Conservation (phyloP, 1,140 invertebrate species). For the Kradibia gibbosae region DNA sequence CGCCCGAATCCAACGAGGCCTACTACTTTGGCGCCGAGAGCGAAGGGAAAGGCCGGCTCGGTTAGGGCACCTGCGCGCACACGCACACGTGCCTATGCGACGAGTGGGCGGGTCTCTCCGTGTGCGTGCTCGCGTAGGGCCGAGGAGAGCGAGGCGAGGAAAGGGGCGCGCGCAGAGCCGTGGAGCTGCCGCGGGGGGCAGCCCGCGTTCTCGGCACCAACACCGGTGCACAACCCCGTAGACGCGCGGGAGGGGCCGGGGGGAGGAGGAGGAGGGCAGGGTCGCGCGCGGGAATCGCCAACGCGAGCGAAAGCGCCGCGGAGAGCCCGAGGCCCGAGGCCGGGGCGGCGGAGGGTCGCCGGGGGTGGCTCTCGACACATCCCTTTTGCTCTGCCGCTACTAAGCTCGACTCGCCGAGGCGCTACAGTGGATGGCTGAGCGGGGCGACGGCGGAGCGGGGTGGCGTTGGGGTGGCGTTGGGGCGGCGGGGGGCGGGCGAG, state of each 20-base stretch:
- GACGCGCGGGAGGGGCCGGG: background rate
- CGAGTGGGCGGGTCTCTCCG: background rate
- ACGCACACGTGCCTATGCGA: background rate
- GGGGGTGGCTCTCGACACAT: slow-evolving; percentile 41
- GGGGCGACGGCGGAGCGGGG: slow-evolving; percentile 42
- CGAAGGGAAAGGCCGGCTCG: background rate
- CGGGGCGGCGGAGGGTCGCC: slow-evolving; percentile 35
- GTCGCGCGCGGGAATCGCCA: slow-evolving; percentile 36
- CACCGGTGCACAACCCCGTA: background rate
- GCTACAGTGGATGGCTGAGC: slow-evolving; percentile 8
- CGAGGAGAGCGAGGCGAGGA: background rate
- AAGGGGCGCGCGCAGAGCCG: background rate
- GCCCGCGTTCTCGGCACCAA: background rate
- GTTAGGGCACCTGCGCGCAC: background rate
- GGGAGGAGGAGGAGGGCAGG: no score
- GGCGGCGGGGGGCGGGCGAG: slow-evolving; percentile 44
- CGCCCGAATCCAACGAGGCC: slow-evolving; percentile 52
- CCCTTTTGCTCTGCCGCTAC: background rate
- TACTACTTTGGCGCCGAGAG: no score
- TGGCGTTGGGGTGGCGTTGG: no score
- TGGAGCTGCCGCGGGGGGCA: slow-evolving; percentile 16
- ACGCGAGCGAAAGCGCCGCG: slow-evolving; percentile 32
- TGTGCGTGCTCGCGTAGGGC: background rate
- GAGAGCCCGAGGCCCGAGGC: slow-evolving; percentile 41
- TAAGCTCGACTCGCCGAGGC: background rate